Percentiles rank a stretch among this genome's conserved stretches.
These are phyloP conservation scores for Thalpophila matura DNA, from an alignment of 2,888 invertebrate genomes.

Conservation along the genomic window DNA sequence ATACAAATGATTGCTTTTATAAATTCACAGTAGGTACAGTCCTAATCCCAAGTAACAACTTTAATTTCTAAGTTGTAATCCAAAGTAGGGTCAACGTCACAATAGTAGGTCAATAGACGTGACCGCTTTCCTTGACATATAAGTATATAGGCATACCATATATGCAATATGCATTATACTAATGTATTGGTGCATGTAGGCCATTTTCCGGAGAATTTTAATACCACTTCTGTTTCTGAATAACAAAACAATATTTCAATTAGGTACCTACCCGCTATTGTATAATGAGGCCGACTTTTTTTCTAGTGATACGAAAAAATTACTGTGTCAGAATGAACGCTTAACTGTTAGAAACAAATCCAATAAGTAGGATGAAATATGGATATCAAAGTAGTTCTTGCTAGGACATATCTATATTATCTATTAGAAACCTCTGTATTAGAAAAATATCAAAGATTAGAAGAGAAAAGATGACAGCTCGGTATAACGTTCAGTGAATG, in stretches of 20 bases:
- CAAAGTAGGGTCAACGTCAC: slow-evolving; percentile 42
- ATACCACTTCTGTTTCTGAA: slow-evolving; percentile 4
- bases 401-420: too few species aligned
- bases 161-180: slow-evolving; percentile 9
- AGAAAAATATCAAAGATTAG: not conserved
- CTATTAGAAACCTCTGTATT: not conserved
- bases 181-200: slow-evolving; percentile 13
- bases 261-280: not conserved
- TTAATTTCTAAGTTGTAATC: slow-evolving; percentile 26
- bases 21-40: too few species aligned
- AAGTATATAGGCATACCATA: too few species aligned
- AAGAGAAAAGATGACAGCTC: not conserved
- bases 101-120: slow-evolving; percentile 49
- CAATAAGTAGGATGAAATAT: not conserved
- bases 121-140: slow-evolving; percentile 46
- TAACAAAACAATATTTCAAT: slow-evolving; percentile 7
- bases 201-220: slow-evolving; percentile 20
- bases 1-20: too few species aligned
- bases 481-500: not conserved
- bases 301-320: not conserved
- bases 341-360: slow-evolving; percentile 1
- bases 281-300: not conserved
- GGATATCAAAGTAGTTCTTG: not conserved
- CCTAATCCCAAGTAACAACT: slow-evolving; percentile 33
- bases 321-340: not conserved